Evolutionary conservation across 2,797 vertebrate genomes (phyloP).

Genomic region (Hoplostethus mediterraneus): DNA sequence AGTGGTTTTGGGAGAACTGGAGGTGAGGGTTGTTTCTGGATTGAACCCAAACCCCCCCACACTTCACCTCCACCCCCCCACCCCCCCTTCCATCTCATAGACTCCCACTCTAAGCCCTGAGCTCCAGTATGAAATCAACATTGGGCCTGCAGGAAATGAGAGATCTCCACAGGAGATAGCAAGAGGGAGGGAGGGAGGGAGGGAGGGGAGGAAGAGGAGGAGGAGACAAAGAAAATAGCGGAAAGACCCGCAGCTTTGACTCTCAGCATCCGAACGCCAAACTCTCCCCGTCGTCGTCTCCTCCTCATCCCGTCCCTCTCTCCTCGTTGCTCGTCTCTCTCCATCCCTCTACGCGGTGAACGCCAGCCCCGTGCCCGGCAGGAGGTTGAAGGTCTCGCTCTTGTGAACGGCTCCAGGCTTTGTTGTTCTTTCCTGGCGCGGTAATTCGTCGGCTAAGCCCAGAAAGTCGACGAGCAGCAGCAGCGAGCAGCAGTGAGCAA

Average conservation of each 20-base stretch:
- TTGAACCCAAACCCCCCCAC: conserved; percentile 65
- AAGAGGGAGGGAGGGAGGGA: conserved; percentile 47
- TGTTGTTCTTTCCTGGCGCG: conserved; percentile 77
- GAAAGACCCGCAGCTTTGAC: conserved; percentile 65
- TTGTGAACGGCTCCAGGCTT: conserved; percentile 69
- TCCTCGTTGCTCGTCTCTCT: conserved; percentile 25
- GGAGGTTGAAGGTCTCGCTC: conserved; percentile 45
- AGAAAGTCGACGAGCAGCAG: conserved; percentile 73
- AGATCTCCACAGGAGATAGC: conserved; percentile 82
- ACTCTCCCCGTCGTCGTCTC: conserved; percentile 41
- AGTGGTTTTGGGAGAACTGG: conserved; percentile 55
- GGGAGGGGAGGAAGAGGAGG: conserved; percentile 24
- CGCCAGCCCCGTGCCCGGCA: conserved; percentile 61
- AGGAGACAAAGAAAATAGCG: conserved; percentile 70
- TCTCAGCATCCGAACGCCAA: conserved; percentile 61
- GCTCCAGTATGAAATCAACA: conserved; percentile 82
- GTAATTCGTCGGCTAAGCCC: conserved; percentile 72
- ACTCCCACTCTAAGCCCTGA: conserved; percentile 75
- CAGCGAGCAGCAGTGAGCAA: conserved; percentile 57
- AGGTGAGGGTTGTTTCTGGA: conserved; percentile 75
- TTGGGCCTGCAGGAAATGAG: conserved; percentile 83
- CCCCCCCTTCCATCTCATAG: conserved; percentile 57
- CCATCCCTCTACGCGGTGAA: conserved; percentile 20
- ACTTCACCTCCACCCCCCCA: conserved; percentile 40
- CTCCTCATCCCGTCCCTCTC: conserved; percentile 43